Base-by-base conservation (phyloP, 35 echinoderm and acorn worm genomes). In the Chiridota heheva region DNA sequence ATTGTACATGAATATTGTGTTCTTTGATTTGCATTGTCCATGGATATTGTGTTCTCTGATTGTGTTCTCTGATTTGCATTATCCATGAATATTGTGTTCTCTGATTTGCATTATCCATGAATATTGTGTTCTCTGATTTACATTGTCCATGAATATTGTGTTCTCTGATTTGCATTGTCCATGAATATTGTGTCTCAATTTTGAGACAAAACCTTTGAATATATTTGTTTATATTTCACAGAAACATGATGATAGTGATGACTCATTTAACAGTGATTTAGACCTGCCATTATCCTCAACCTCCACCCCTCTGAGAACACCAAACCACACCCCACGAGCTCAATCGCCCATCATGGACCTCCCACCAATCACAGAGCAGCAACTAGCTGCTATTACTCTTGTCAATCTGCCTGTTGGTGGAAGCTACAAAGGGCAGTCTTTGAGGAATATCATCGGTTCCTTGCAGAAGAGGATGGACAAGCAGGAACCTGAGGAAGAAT, bases 401-500 rank as follows among this genome's bases (percentile, higher is more conserved):
- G 72, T 91, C 16, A 73, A 83, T 51, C 80, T 85, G 36, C 28
- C 53, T 0, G 28, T 25, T 13, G 78, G 89, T 59, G 85, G 89
- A 76, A 62, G 44, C 20, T 98, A 98, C 78, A 73, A 88, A 34
- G 89, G 95, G 13, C 70, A 82, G 60, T 51, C 39, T 3, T 36
- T 98, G 40, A 58, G 81, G 62, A 92, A 18, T 55, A 36, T 76
- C 5, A 83, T 92, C 42, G 53, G 80, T 5, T 61, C 27, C 16
- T 58, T 92, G 6, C 84, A 98, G 81, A 91, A 92, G 81, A 78
- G 88, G 58, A 98, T 98, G 20, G 95, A 98, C 49, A 98, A 92
- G 56, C 80, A 88, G 43, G 88, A 98, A 30, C 88, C 95, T 58
- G 95, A 64, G 0, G 95, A 98, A 22, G 95, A 98, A 63, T 98